Base-by-base conservation (phyloP, 2,113 vertebrate genomes). In the Turdus rufiventris region DNA sequence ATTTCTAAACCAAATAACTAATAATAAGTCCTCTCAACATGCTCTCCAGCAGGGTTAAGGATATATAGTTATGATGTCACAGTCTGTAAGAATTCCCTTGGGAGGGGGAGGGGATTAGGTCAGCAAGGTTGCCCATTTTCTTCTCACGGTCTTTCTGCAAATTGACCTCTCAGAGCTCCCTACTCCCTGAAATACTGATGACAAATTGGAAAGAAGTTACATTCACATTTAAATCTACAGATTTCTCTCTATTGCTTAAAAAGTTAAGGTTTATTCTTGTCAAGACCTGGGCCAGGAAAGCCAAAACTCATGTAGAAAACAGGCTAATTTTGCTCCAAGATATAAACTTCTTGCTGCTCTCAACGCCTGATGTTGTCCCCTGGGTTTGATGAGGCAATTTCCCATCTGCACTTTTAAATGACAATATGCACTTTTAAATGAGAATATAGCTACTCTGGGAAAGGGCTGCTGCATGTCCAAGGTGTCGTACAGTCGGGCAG, bases 391-490 rank as follows among this genome's bases (percentile, higher is more conserved):
- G 36, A 73, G 63, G 29, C 21, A 54, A 54, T 88, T 85, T 92
- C 34, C 34, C 42, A 75, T 53, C 33, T 72, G 8, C 31, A 61
- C 76, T 73, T 85, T 93, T 9, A 61, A 92, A 85, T 45, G 14
- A 85, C 88, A 83, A 65, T 62, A 38, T 29, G 8, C 31, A 61
- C 76, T 73, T 85, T 93, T 9, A 61, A 92, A 85, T 45, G 14
- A 85, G 90, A 83, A 65, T 62, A 38, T 29, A 68, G 19, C 62
- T 24, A 43, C 34, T 48, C 45, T 80, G 38, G 31, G 25, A 92
- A 90, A 80, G 11, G 15, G 13, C 36, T 92, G 42, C 23, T 36
- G 19, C 14, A 21, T 61, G 8, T 88, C 38, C 9, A 53, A 40
- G 26, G 34, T 79, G 61, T 60, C 5, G 3, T 10, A 31, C 18